Base-by-base conservation (phyloP, 2,888 invertebrate genomes). In the Orthonychiurus folsomi region DNA sequence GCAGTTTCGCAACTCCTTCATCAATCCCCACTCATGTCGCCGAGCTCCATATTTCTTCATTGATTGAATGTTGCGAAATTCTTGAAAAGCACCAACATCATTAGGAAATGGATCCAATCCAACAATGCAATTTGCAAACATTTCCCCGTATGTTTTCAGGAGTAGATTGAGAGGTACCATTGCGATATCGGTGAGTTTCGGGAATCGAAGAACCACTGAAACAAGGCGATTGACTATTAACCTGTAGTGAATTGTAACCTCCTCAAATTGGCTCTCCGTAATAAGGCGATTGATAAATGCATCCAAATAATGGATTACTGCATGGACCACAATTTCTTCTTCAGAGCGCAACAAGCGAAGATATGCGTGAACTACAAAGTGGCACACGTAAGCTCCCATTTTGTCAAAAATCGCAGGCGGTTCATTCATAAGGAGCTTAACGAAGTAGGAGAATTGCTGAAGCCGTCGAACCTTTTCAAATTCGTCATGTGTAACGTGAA, bases 181-280 rank as follows among this genome's bases (percentile, higher is more conserved):
- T 63, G 81, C 78, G 72, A 78, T 76, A 18, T 69, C 66, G 54
- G 73, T 56, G 2, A 70, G 59, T 59, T 67, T 28, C 28, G 76
- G 76, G 69, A 79, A 77, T 48, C 74, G 76, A 67, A 80, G 73
- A 1, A 74, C 73, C 12, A 77, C 78, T 1, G 81, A 77, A 21
- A 81, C 79, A 27, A 86, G 73, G 54, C 79, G 79, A 9, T 81
- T 79, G 1, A 85, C 76, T n/a, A 82, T 77, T 57, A 80, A 78
- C 21, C 80, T 77, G 1, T 85, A 74, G 28, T 81, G 78, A 56
- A 79, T 76, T 50, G 78, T 75, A 15, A 86, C 74, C 27, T 80
- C 74, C 12, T 50, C 50, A 15, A 9, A 15, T 15, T 9, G 5
- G 5, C 15, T 15, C 9, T 15, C 5, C 5, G 37, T 15, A 5